These are phyloP conservation scores for Ferrisia virgata DNA, from an alignment of 2,888 invertebrate genomes.

Conservation along the genomic window DNA sequence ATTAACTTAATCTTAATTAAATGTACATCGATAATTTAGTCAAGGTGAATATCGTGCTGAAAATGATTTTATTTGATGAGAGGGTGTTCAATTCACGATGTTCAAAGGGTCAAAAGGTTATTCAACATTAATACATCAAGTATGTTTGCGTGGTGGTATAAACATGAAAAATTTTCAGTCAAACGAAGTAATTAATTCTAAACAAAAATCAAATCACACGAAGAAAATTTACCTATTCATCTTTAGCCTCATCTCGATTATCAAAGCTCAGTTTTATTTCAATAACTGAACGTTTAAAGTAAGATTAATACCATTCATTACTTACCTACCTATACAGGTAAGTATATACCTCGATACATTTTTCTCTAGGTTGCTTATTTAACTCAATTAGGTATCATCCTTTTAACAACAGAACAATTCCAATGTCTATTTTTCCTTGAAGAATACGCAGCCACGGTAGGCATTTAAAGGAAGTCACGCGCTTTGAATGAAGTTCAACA, in stretches of 20 bases:
- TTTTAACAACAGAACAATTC: not conserved
- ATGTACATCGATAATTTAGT: not conserved
- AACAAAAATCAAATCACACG: not conserved
- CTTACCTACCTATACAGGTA: too few species aligned
- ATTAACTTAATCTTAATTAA: not conserved
- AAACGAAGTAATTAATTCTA: not conserved
- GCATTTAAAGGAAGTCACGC: conserved; percentile 35
- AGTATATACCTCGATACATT: not conserved
- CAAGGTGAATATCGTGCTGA: not conserved
- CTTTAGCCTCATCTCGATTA: too few species aligned
- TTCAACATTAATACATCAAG: not conserved
- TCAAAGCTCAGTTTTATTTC: too few species aligned
- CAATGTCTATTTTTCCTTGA: not conserved
- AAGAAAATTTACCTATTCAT: too few species aligned
- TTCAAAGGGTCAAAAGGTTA: not conserved
- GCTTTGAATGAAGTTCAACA: conserved; percentile 32
- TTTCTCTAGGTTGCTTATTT: not conserved
- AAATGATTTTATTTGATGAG: not conserved
- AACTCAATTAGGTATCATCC: not conserved
- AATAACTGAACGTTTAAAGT: too few species aligned
- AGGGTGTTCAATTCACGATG: not conserved
- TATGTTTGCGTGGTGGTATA: not conserved
- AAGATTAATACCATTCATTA: too few species aligned
- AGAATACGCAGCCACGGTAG: not conserved
- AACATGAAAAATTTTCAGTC: not conserved